Evolutionary conservation across 2,888 invertebrate species (phyloP).

Genomic region (Tipula vernalis): DNA sequence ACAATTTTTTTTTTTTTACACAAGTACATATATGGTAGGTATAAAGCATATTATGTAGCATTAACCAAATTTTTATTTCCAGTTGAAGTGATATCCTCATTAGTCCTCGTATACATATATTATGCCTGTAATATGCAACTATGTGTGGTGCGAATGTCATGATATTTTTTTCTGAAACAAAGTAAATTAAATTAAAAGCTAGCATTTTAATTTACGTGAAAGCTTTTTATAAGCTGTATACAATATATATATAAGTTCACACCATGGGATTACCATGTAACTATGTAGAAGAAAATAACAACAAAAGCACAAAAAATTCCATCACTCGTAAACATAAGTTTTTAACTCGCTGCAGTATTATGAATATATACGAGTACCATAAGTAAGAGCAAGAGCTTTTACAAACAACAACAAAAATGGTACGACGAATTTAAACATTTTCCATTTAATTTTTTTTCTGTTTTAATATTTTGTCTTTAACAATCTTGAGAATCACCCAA

Average conservation of each 20-base stretch:
- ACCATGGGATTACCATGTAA: not conserved
- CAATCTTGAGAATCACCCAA: not conserved
- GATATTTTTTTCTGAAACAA: not conserved
- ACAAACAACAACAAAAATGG: not conserved
- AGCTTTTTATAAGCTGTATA: not conserved
- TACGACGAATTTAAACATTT: not conserved
- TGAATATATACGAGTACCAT: not conserved
- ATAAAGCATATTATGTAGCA: no score
- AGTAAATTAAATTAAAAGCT: not conserved
- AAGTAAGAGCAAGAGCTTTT: not conserved
- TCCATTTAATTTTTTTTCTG: not conserved
- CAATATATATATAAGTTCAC: not conserved
- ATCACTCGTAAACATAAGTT: not conserved
- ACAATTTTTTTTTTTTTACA: not conserved
- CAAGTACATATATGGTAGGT: no score
- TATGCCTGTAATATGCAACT: not conserved
- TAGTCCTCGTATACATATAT: not conserved
- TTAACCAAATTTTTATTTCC: not conserved
- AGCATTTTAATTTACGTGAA: not conserved
- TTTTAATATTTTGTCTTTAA: not conserved
- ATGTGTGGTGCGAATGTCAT: not conserved
- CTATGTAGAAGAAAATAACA: not conserved
- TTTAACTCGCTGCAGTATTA: not conserved
- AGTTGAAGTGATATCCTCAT: not conserved
- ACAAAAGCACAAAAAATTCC: not conserved